phyloP scores from a whole-genome alignment of 2,888 invertebrate genomes.

The Oxyscelio sp. region DNA sequence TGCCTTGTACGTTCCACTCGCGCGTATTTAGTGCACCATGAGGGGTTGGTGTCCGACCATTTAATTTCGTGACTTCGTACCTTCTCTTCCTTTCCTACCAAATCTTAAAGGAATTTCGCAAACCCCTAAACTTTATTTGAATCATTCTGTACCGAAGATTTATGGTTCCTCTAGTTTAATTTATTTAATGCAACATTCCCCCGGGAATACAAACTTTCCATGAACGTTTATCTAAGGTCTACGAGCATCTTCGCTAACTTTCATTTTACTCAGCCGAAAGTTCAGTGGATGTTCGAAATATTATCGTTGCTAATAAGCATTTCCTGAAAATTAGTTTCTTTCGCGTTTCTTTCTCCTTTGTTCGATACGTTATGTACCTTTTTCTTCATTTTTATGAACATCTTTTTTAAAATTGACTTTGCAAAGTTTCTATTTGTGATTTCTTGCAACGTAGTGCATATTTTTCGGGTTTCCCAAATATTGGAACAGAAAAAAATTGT shows the following conservation, averaged over 20 bases:
- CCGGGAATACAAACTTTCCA: conserved; percentile 58
- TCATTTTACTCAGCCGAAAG: conserved; percentile 10
- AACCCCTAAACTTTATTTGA: conserved; percentile 66
- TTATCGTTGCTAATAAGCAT: conserved; percentile 17
- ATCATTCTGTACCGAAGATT: conserved; percentile 64
- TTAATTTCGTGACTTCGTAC: conserved; percentile 82
- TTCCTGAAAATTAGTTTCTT: too few species aligned
- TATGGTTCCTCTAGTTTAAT: conserved; percentile 53
- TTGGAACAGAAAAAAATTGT: too few species aligned
- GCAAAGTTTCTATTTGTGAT: too few species aligned
- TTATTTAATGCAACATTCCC: conserved; percentile 67
- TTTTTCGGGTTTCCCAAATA: too few species aligned
- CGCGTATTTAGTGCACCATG: conserved; percentile 58
- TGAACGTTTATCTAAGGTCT: conserved; percentile 51
- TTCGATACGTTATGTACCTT: too few species aligned
- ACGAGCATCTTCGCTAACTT: conserved; percentile 30
- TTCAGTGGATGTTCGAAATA: conserved; percentile 8
- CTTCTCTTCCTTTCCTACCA: conserved; percentile 41
- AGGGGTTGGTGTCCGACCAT: conserved; percentile 78
- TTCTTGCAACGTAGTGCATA: too few species aligned
- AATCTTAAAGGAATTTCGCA: conserved; percentile 66
- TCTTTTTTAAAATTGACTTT: too few species aligned
- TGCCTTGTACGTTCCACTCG: conserved; percentile 67
- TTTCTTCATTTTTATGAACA: too few species aligned
- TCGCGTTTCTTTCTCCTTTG: too few species aligned